phyloP scores from a whole-genome alignment of 2,797 vertebrate genomes.

The Cossypha dichroa region DNA sequence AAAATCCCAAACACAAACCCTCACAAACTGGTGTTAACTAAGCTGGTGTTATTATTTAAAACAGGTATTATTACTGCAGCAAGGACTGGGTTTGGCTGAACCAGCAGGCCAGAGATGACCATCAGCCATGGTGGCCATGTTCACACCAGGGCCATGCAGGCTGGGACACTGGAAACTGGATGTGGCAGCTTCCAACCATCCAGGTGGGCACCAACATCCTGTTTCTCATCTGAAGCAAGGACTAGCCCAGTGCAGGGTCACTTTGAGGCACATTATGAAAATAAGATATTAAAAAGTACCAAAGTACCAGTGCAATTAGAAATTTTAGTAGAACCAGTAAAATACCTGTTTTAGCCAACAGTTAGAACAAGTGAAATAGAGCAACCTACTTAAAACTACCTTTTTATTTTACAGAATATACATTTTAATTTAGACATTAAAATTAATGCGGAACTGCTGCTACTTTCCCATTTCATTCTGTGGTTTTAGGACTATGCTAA shows the following conservation, averaged over 20 bases:
- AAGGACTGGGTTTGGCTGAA: not conserved
- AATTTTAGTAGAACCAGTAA: conserved; percentile 46
- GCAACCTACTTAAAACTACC: not conserved
- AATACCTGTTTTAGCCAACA: conserved; percentile 71
- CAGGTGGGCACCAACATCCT: not conserved
- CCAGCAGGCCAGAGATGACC: not conserved
- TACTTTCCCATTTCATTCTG: conserved; percentile 59
- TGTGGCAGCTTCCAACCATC: not conserved
- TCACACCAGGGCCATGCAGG: not conserved
- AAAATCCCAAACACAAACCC: not conserved
- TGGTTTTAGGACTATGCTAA: conserved; percentile 69
- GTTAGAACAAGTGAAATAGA: conserved; percentile 16
- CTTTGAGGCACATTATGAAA: not conserved
- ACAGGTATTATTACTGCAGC: conserved; percentile 73
- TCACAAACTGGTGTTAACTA: not conserved
- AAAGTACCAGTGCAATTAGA: not conserved
- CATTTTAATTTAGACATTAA: not conserved
- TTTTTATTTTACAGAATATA: conserved; percentile 10
- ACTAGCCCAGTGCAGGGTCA: not conserved
- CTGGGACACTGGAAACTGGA: not conserved
- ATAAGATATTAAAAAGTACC: not conserved
- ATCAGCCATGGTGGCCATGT: rapidly evolving
- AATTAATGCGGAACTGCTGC: not conserved
- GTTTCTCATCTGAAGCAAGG: not conserved
- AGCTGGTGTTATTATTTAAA: conserved; percentile 51